Percentiles rank a stretch among this genome's conserved stretches.
These are phyloP conservation scores for Bubo scandiacus DNA, from an alignment of 2,113 vertebrate genomes.

Conservation along the genomic window DNA sequence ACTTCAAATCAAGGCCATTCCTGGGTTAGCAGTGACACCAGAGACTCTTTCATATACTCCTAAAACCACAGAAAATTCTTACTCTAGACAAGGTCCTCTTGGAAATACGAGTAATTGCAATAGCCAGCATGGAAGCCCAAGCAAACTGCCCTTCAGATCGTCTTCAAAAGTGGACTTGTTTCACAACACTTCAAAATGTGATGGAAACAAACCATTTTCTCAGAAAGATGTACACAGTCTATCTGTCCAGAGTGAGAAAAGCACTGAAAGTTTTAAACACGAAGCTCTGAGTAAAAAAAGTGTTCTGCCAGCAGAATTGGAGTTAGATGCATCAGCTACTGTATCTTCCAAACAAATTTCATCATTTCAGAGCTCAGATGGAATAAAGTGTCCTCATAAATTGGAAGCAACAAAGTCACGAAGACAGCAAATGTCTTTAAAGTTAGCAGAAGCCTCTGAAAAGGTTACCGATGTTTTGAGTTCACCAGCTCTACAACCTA, in stretches of 20 bases:
- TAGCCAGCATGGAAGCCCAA: conserved; percentile 75
- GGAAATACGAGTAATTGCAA: conserved; percentile 69
- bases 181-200: conserved; percentile 33
- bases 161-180: conserved; percentile 64
- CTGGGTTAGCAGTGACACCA: neutral
- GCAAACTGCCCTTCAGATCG: conserved; percentile 73
- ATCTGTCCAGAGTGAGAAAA: conserved; percentile 46
- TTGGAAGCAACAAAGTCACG: conserved; percentile 61
- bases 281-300: conserved; percentile 46
- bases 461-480: conserved; percentile 62
- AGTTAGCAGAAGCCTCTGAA: conserved; percentile 59
- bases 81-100: conserved; percentile 67
- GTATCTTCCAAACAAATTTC: conserved; percentile 40
- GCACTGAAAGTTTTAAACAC: conserved; percentile 47
- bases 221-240: conserved; percentile 62
- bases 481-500: conserved; percentile 67
- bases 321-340: conserved; percentile 48
- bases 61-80: conserved; percentile 43
- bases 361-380: conserved; percentile 47
- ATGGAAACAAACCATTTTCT: conserved; percentile 40
- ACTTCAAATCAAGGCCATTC: conserved; percentile 66
- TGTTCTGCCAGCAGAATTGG: conserved; percentile 66
- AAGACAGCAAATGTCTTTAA: conserved; percentile 66
- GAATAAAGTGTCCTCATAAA: conserved; percentile 27
- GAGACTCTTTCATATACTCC: conserved; percentile 58